Conservation (phyloP, 2,797 vertebrate species). For the Eulemur rubriventer region DNA sequence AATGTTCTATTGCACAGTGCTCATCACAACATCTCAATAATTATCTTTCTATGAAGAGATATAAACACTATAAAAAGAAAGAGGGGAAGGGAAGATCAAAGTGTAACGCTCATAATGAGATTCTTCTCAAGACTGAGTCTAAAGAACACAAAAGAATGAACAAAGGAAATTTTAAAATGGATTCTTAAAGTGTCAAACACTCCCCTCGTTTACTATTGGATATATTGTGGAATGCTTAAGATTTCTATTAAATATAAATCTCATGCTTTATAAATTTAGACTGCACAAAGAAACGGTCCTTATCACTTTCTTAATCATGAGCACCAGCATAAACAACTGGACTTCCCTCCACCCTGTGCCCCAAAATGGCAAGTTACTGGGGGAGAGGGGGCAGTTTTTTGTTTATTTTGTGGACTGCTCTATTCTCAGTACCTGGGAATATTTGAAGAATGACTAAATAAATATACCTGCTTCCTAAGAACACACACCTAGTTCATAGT, state of each 20-base stretch:
- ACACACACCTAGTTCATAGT: neutral
- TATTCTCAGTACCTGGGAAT: neutral
- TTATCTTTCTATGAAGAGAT: neutral
- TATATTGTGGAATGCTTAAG: neutral
- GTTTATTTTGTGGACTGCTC: neutral
- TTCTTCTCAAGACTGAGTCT: neutral
- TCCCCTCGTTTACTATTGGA: neutral
- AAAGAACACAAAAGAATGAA: neutral
- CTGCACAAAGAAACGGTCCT: neutral
- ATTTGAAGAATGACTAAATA: neutral
- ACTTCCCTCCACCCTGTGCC: neutral
- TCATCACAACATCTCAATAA: neutral
- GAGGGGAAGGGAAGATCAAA: neutral
- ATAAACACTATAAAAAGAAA: neutral
- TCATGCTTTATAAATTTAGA: neutral
- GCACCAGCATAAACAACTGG: neutral
- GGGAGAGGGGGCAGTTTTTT: fast-evolving
- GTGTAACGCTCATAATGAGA: neutral
- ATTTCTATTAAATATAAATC: neutral
- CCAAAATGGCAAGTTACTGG: neutral
- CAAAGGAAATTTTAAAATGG: neutral
- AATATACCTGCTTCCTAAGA: conserved; percentile 24
- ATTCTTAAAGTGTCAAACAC: neutral
- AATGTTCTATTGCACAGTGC: neutral
- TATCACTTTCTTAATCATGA: conserved; percentile 46